Base-by-base conservation (phyloP, 2,113 vertebrate species). In the Bungarus multicinctus region DNA sequence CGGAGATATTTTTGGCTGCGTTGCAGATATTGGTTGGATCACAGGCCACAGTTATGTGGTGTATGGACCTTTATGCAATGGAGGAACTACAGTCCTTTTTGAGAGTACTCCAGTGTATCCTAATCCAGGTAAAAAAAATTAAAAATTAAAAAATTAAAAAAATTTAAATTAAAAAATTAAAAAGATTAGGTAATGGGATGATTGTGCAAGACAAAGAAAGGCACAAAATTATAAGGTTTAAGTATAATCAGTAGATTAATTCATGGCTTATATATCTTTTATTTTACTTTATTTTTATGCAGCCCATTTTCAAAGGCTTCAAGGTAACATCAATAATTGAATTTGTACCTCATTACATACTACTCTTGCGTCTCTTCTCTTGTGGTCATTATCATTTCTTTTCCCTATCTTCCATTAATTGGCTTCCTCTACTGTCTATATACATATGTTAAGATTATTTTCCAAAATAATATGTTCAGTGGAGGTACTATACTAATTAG, bases 1-100 rank as follows among this genome's bases (percentile, higher is more conserved):
- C 25, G 97, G 98, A 22, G 98, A 98, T 20, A 91, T 98, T 94
- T 98, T 98, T 34, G 98, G 98, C 96, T 98, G 98, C 0, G 92
- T 98, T 94, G 98, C 98, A 3, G 98, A 98, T 86, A 98, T 98
- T 0, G 98, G 98, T 85, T 98, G 98, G 98, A 98, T 98, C 91
- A 98, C 98, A 0, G 98, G 98, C 88, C 98, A 98, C 95, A 98
- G 98, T 60, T 98, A 98, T 4, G 95, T 94, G 18, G 97, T 98
- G 34, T 98, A 98, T 0, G 98, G 98, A 4, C 98, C 98, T 0
- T 97, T 98, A 92, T 98, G 98, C 93, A 98, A 98, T 1, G 98
- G 98, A 3, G 98, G 96, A 12, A 98, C 98, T 89, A 98, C 98
- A 0, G 97, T 98, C 45, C 96, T 98, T 87, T 98, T 98, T 96